A percentile compares a stretch with the other conserved stretches of the same genome.
Evolutionary conservation across 35 echinoderm and acorn worm genomes (phyloP).

Genomic region (Acanthaster planci): DNA sequence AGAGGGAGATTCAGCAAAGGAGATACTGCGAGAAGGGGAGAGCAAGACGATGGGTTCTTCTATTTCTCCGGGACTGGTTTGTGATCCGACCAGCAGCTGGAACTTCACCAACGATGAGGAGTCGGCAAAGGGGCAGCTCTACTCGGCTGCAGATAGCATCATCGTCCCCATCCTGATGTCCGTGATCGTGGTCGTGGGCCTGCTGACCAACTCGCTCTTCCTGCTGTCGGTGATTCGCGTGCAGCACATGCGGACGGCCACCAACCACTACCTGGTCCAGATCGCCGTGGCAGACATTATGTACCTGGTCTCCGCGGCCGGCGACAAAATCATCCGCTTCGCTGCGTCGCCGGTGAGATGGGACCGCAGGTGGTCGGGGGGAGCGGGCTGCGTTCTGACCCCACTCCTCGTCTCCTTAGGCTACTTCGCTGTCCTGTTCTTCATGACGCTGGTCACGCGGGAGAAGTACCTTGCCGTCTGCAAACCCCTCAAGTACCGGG

Average conservation of each 20-base stretch:
- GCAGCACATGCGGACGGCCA: conserved; percentile 74
- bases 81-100: neutral
- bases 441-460: conserved; percentile 59
- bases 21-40: too few species aligned
- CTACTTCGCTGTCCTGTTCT: conserved; percentile 59
- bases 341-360: conserved; percentile 35
- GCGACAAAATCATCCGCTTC: conserved; percentile 56
- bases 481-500: conserved; percentile 51
- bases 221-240: conserved; percentile 65
- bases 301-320: conserved; percentile 57
- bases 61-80: too few species aligned
- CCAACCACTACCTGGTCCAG: conserved; percentile 78
- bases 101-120: neutral
- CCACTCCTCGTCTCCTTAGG: conserved; percentile 35
- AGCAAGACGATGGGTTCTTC: too few species aligned
- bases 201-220: conserved; percentile 64
- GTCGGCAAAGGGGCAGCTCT: neutral
- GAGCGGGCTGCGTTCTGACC: conserved; percentile 59
- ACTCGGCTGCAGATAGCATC: neutral
- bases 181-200: conserved; percentile 51
- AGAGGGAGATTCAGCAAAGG: too few species aligned
- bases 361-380: conserved; percentile 41
- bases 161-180: conserved; percentile 56
- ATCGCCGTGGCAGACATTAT: conserved; percentile 68
- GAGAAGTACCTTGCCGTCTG: conserved; percentile 83